Percentiles rank a stretch among this genome's conserved stretches.
Evolutionary conservation across 92 coral and sea anemone genomes (phyloP).

Genomic region (Zoanthus sansibaricus): DNA sequence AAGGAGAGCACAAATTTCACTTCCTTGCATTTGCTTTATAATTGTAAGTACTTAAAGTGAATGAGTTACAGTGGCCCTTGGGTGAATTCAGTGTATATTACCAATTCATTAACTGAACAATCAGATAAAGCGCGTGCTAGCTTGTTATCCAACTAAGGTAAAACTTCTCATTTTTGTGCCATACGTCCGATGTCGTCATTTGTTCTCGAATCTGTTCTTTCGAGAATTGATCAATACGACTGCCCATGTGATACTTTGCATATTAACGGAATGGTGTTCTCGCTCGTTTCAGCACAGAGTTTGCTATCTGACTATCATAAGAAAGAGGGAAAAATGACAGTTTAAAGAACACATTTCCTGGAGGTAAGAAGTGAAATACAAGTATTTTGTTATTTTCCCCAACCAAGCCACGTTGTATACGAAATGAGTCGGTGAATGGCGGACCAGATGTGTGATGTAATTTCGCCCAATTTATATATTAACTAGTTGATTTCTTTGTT

Average conservation of each 20-base stretch:
- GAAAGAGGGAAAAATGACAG: neutral
- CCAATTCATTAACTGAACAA: conserved; percentile 22
- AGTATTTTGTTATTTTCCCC: conserved; percentile 31
- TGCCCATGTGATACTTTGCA: conserved; percentile 53
- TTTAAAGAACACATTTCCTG: conserved; percentile 10
- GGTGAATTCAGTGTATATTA: neutral
- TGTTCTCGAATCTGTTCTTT: conserved; percentile 50
- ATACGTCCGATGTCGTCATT: conserved; percentile 44
- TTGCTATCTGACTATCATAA: conserved; percentile 2
- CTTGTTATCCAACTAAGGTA: conserved; percentile 13
- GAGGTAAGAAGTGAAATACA: conserved; percentile 15
- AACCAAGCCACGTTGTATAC: conserved; percentile 46
- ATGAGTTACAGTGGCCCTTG: conserved; percentile 34
- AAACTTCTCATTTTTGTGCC: conserved; percentile 24
- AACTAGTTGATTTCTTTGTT: conserved; percentile 16
- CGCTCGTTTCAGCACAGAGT: conserved; percentile 38
- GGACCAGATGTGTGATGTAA: conserved; percentile 39
- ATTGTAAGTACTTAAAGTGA: conserved; percentile 37
- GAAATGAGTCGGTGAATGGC: conserved; percentile 36
- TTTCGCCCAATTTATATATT: conserved; percentile 32
- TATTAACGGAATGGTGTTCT: conserved; percentile 45
- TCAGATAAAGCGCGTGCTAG: conserved; percentile 5
- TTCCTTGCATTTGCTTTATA: conserved; percentile 51
- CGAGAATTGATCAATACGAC: conserved; percentile 38
- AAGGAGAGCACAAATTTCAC: conserved; percentile 43